Evolutionary conservation across 2,797 vertebrate species (phyloP), one percentile per base, ranked within the genome.

Genomic region (Thripadectes ignobilis): DNA sequence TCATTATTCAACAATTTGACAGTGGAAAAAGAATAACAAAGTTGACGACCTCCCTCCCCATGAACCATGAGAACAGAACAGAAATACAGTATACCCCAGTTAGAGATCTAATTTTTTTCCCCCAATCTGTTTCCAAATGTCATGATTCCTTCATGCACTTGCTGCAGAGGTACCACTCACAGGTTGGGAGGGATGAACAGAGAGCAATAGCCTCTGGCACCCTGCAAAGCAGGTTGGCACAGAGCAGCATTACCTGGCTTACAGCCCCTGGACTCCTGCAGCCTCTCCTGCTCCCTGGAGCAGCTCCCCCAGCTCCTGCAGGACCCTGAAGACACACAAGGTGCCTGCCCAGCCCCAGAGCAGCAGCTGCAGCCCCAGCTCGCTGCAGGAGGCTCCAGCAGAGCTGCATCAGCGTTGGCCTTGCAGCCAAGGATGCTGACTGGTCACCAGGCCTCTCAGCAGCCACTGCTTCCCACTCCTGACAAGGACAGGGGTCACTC

Each of bases 161-260:
- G 73, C 98, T 99, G 96, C 62, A 96, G 69, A 61, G 43, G 71
- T 6, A 43, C 73, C 55, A n/a, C 13, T 4, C 3, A 34, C 32
- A 30, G 34, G 13, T 30, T 57, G 38, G 18, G 43, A 76, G 63
- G 55, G 45, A 41, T 7, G 69, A 45, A 9, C 55, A 36, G 7
- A 27, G 21, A 46, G 45, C 45, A 46, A 22, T 12, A 46, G 21
- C 11, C 45, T 46, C 21, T 46, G 45, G 45, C 45, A 46, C 21
- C 45, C 45, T 46, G 45, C 21, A 46, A 29, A 82, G 55, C 27
- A 12, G 11, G 71, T 62, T 32, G 38, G 61, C 9, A 41, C 57
- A 30, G 15, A 66, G 84, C 68, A 29, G 3, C 6, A 34, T 54
- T 45, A 74, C 59, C 77, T 34, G 49, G 27, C 36, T 62, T 4